phyloP scores from a whole-genome alignment of 2,888 invertebrate species.

The Pachymerium ferrugineum region DNA sequence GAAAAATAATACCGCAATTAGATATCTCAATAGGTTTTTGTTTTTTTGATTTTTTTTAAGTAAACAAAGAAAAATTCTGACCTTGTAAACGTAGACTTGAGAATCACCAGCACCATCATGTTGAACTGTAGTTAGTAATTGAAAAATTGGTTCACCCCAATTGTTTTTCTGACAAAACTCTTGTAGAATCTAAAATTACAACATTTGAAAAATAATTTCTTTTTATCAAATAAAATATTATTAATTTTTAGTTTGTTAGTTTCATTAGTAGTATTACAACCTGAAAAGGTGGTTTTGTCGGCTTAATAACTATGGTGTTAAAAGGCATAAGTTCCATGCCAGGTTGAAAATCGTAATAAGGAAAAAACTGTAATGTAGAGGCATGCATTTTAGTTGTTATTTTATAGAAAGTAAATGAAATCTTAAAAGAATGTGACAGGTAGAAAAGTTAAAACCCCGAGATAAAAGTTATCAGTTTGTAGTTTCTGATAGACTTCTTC shows the following conservation, averaged over 20 bases:
- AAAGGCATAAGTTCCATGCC: slow-evolving; percentile 32
- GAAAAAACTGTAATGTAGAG: slow-evolving; percentile 5
- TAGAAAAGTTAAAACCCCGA: background rate
- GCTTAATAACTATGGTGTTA: slow-evolving; percentile 23
- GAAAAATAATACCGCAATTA: background rate
- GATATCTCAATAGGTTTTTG: background rate
- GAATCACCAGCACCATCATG: background rate
- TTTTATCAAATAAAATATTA: background rate
- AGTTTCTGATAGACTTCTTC: background rate
- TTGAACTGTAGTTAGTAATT: background rate
- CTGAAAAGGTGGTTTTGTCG: slow-evolving; percentile 6
- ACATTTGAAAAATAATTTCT: background rate
- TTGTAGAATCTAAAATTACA: slow-evolving; percentile 28
- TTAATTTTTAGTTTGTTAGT: background rate
- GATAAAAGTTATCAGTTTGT: background rate
- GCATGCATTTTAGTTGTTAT: slow-evolving; percentile 10
- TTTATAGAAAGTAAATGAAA: background rate
- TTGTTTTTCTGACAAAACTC: slow-evolving; percentile 34
- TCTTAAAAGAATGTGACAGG: background rate
- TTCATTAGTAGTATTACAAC: background rate
- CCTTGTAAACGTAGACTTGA: slow-evolving; percentile 33
- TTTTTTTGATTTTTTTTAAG: background rate
- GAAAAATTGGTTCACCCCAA: slow-evolving; percentile 33
- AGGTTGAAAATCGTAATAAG: slow-evolving; percentile 30
- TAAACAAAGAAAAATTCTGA: background rate